Conservation (phyloP, 2,797 vertebrate species). For the Sebastes elongatus region DNA sequence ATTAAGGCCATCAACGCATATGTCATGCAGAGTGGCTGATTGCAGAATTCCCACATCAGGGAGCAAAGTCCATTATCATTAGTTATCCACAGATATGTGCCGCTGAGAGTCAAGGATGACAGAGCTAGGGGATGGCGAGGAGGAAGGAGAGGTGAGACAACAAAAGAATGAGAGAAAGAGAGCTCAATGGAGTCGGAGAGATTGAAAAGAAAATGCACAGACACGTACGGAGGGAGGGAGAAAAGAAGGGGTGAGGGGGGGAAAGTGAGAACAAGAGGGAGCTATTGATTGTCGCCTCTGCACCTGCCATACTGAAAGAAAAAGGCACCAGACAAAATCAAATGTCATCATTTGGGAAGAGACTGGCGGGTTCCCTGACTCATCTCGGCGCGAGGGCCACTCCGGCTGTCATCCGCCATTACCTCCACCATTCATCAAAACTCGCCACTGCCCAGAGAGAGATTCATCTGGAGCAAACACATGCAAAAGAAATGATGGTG, state of each 20-base stretch:
- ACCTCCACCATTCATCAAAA: constrained; percentile 72
- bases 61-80: constrained; percentile 78
- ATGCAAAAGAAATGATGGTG: constrained; percentile 48
- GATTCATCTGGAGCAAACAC: constrained; percentile 62
- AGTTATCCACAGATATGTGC: constrained; percentile 70
- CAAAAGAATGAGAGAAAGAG: constrained; percentile 16
- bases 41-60: constrained; percentile 76
- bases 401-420: constrained; percentile 65
- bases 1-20: constrained; percentile 69
- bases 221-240: background rate
- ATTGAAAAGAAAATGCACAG: constrained; percentile 40
- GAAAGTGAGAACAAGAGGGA: constrained; percentile 39
- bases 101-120: constrained; percentile 59
- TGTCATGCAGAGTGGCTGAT: constrained; percentile 71
- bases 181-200: constrained; percentile 9
- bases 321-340: constrained; percentile 66
- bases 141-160: constrained; percentile 12
- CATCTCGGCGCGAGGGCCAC: constrained; percentile 49
- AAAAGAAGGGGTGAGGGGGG: background rate
- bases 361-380: constrained; percentile 47
- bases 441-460: constrained; percentile 53
- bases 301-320: constrained; percentile 57
- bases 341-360: constrained; percentile 75
- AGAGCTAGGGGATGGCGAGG: constrained; percentile 31
- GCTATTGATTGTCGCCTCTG: constrained; percentile 67